phyloP scores from a whole-genome alignment of 2,888 invertebrate genomes.

The Drosophila paranaensis region DNA sequence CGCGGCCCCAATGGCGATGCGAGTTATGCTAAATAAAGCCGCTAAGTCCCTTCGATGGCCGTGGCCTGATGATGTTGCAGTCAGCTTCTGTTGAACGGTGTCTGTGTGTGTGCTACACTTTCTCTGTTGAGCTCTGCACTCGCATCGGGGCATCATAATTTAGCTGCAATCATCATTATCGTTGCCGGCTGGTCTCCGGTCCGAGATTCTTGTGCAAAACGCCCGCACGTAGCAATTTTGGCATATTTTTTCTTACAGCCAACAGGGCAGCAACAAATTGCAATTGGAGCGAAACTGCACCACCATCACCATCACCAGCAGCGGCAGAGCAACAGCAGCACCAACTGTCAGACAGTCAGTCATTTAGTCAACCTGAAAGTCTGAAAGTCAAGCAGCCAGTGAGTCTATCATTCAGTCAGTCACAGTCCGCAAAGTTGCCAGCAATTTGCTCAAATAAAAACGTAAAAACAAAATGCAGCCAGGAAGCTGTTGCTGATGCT shows the following conservation, averaged over 20 bases:
- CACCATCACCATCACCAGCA: conserved; percentile 27
- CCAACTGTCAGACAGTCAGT: conserved; percentile 74
- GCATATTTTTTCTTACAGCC: conserved; percentile 46
- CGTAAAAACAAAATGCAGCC: conserved; percentile 73
- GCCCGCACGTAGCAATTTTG: conserved; percentile 78
- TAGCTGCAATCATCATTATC: conserved; percentile 84
- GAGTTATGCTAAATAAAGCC: conserved; percentile 63
- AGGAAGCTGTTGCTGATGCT: conserved; percentile 38
- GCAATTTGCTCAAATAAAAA: conserved; percentile 82
- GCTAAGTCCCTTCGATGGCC: conserved; percentile 48
- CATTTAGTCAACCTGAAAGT: conserved; percentile 68
- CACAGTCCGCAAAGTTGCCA: conserved; percentile 76
- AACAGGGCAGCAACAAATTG: conserved; percentile 52
- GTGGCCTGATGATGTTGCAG: conserved; percentile 73
- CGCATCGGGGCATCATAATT: conserved; percentile 80
- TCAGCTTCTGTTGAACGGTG: conserved; percentile 70
- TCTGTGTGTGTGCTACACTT: conserved; percentile 65
- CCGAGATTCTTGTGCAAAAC: conserved; percentile 67
- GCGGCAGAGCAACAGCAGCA: conserved; percentile 25
- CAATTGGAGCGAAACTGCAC: conserved; percentile 52
- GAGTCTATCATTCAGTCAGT: conserved; percentile 80
- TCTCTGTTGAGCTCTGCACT: conserved; percentile 53
- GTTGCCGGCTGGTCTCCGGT: conserved; percentile 59
- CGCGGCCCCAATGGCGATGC: conserved; percentile 55
- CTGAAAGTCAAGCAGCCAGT: conserved; percentile 64